A percentile compares a stretch with the other conserved stretches of the same genome.
These are phyloP conservation scores for Gila robusta DNA, from an alignment of 2,797 vertebrate genomes.

Conservation along the genomic window DNA sequence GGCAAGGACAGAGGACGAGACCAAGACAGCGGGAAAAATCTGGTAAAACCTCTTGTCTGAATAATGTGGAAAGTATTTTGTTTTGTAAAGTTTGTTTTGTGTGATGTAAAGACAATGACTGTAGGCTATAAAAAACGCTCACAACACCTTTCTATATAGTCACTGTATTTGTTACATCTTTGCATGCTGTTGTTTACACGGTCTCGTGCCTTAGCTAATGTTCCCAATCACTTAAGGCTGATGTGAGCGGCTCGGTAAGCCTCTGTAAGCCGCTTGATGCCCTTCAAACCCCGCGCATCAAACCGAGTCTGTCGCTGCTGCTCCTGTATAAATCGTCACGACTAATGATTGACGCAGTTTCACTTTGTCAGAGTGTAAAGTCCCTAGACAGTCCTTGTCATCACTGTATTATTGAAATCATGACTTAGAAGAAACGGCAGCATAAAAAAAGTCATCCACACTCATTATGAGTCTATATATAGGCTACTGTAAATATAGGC, in stretches of 20 bases:
- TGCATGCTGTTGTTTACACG: background rate
- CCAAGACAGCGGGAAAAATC: background rate
- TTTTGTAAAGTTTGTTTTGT: background rate
- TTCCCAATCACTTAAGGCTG: background rate
- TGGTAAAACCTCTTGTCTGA: background rate
- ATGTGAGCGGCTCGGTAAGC: slow-evolving; percentile 58
- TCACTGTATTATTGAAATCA: background rate
- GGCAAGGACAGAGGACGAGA: background rate
- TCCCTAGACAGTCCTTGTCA: background rate
- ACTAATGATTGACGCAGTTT: slow-evolving; percentile 18
- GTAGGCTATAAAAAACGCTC: background rate
- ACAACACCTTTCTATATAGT: background rate
- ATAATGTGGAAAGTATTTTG: background rate
- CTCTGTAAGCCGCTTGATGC: slow-evolving; percentile 73
- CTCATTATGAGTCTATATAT: too few species aligned
- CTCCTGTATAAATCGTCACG: background rate
- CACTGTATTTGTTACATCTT: too few species aligned
- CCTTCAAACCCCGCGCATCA: slow-evolving; percentile 67
- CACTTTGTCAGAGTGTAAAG: background rate
- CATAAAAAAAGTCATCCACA: too few species aligned
- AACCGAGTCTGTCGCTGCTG: slow-evolving; percentile 23
- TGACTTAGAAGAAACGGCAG: too few species aligned
- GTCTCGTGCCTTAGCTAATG: background rate
- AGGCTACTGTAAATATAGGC: too few species aligned
- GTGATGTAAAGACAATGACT: background rate